phyloP scores from a whole-genome alignment of 2,888 invertebrate genomes.

The Agelastica alni region DNA sequence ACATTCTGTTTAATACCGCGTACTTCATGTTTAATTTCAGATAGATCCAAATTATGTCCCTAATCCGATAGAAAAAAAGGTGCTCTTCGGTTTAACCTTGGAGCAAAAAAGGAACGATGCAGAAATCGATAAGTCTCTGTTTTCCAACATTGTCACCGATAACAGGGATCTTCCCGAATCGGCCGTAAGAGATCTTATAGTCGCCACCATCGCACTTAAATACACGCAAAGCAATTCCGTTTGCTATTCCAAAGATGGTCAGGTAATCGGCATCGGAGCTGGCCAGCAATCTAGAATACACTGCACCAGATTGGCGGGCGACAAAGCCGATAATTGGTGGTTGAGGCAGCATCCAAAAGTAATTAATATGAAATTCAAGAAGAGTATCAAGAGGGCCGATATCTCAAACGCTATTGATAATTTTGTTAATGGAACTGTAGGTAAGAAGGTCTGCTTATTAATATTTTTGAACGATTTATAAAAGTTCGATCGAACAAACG shows the following conservation, averaged over 20 bases:
- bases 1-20: too few relatives aligned
- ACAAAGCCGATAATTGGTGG: constrained; percentile 99
- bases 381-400: constrained; percentile 86
- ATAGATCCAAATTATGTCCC: constrained; percentile 90
- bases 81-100: constrained; percentile 81
- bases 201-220: constrained; percentile 95
- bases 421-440: constrained; percentile 89
- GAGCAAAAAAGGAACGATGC: constrained; percentile 91
- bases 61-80: constrained; percentile 76
- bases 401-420: constrained; percentile 95
- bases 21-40: constrained; percentile 52
- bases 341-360: constrained; percentile 90
- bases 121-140: constrained; percentile 74
- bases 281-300: constrained; percentile 98
- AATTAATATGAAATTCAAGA: constrained; percentile 79
- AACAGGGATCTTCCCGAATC: constrained; percentile 69
- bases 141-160: constrained; percentile 79
- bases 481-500: too few relatives aligned
- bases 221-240: constrained; percentile 99
- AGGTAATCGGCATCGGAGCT: constrained; percentile 93
- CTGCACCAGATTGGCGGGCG: constrained; percentile 92
- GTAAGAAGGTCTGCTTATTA: constrained; percentile 59
- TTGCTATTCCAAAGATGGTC: constrained; percentile 91
- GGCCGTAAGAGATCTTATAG: constrained; percentile 87
- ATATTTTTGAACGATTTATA: too few relatives aligned